Evolutionary conservation across 2,888 invertebrate genomes (phyloP), one percentile per base, ranked within the genome.

Genomic region (Strigamia maritima): DNA sequence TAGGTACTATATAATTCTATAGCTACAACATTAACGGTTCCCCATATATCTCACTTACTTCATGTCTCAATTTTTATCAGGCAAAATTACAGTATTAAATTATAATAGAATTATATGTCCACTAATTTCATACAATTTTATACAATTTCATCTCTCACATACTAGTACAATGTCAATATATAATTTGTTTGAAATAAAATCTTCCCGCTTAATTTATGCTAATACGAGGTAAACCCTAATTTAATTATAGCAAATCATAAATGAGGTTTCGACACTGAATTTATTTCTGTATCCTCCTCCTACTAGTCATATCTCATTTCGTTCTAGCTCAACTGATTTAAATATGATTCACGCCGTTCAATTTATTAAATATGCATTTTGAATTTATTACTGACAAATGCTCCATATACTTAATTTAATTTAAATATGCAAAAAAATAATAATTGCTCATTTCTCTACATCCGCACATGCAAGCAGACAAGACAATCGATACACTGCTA

Each of bases 271-370:
- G 26, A 70, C 24, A 12, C 26, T 70, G 24, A 54, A 54, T 54
- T 22, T 54, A 54, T 19, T 3, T 54, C 54, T 54, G 19, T 19
- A 44, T 44, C 44, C 19, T 49, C 24, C 60, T 24, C 60, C 24
- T 65, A 12, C 60, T 22, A 4, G 7, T 65, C 60, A 49, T 12
- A 19, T 49, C 14, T 19, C 49, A 49, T 19, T 65, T 12, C 24
- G n/a, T 19, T n/a, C 14, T 65, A 65, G 22, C 4, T 24, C 22
- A 65, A 22, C 10, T 24, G 24, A 65, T 65, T 24, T 65, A 65
- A 65, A 65, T 65, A 65, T 65, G 60, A 65, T 65, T 24, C 60
- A 65, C 60, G 28, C 70, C 19, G 7, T 26, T 70, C 26, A 70
- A 28, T 70, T 70, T 28, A 70, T n/a, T 70, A 60, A 19, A 24